Evolutionary conservation across 2,797 vertebrate species (phyloP).

Genomic region (Trachops cirrhosus): DNA sequence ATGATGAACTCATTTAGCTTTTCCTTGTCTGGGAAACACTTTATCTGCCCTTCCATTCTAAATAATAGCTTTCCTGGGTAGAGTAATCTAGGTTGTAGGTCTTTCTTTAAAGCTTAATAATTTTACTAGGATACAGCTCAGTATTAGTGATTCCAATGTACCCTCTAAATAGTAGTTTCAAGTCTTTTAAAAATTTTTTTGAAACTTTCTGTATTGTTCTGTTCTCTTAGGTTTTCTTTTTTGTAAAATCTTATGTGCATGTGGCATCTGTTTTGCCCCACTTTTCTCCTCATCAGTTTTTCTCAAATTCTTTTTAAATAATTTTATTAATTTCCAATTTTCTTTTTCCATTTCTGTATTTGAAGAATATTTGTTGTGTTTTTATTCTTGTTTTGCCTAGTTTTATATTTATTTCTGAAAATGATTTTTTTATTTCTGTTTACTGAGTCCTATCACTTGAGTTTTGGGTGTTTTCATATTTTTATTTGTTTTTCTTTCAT

Average conservation of each 20-base stretch:
- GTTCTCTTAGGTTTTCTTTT: not conserved
- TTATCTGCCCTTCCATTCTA: too few species aligned
- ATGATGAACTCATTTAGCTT: too few species aligned
- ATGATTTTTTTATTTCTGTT: not conserved
- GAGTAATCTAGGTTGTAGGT: too few species aligned
- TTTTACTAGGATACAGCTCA: not conserved
- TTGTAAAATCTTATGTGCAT: not conserved
- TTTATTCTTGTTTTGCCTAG: not conserved
- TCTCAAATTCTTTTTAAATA: not conserved
- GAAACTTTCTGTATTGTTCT: not conserved
- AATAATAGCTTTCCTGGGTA: too few species aligned
- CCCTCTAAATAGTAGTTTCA: not conserved
- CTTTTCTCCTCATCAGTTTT: not conserved
- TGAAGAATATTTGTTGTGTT: not conserved
- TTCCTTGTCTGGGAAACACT: too few species aligned
- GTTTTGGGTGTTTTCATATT: not conserved
- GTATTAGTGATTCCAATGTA: not conserved
- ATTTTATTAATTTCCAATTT: not conserved
- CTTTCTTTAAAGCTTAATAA: not conserved
- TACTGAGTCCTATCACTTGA: not conserved
- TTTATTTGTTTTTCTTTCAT: not conserved
- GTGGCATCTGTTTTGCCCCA: not conserved
- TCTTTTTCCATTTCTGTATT: not conserved
- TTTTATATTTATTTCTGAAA: constrained; percentile 13
- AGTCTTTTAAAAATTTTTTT: not conserved